Conservation (phyloP, 2,888 invertebrate genomes). For the Carabus problematicus region DNA sequence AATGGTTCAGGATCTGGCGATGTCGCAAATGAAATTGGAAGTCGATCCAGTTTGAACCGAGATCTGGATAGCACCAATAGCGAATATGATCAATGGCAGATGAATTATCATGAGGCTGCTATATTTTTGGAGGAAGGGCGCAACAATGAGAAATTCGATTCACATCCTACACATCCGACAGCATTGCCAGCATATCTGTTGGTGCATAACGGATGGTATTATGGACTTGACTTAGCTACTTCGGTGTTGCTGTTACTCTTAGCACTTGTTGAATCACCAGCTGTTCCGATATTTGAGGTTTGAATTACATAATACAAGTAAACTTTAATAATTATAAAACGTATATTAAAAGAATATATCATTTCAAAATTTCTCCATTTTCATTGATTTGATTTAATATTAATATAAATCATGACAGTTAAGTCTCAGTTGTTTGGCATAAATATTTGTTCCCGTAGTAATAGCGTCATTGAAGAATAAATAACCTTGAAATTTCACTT, state of each 20-base stretch:
- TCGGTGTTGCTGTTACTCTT: constrained; percentile 76
- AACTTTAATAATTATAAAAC: no score
- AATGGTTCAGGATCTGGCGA: constrained; percentile 50
- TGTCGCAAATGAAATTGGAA: constrained; percentile 68
- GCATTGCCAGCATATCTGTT: constrained; percentile 86
- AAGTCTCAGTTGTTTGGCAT: no score
- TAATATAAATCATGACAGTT: no score
- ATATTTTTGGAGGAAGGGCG: constrained; percentile 89
- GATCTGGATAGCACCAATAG: constrained; percentile 61
- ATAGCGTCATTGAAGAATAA: neutral
- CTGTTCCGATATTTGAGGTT: constrained; percentile 74
- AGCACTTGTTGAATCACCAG: constrained; percentile 83
- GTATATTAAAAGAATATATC: no score
- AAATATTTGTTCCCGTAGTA: constrained; percentile 3
- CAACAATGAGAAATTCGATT: constrained; percentile 91
- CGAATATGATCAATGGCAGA: constrained; percentile 77
- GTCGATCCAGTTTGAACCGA: constrained; percentile 66
- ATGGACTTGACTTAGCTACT: constrained; percentile 79
- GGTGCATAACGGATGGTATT: constrained; percentile 88
- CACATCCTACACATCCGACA: constrained; percentile 82
- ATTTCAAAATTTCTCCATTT: no score
- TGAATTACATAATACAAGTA: neutral
- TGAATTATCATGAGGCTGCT: constrained; percentile 90
- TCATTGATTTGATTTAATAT: no score
- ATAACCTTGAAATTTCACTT: neutral